phyloP scores from a whole-genome alignment of 2,888 invertebrate genomes.

The Barypeithes pellucidus region DNA sequence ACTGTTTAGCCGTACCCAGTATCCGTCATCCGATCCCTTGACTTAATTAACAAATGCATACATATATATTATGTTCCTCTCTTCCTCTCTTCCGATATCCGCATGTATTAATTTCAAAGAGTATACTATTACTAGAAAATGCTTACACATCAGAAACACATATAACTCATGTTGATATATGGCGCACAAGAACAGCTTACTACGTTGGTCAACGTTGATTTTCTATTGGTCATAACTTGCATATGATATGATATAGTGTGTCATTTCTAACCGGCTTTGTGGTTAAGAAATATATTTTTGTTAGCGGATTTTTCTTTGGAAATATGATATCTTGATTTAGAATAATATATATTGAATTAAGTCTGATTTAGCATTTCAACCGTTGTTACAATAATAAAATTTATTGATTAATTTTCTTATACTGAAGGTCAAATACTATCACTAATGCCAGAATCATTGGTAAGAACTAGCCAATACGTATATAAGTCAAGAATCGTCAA shows the following conservation, averaged over 20 bases:
- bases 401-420: neutral
- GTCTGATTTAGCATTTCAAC: neutral
- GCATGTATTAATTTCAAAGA: constrained; percentile 45
- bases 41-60: constrained; percentile 3
- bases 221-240: constrained; percentile 49
- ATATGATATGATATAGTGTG: constrained; percentile 46
- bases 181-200: constrained; percentile 38
- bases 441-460: too few relatives aligned
- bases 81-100: constrained; percentile 8
- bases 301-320: constrained; percentile 19
- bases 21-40: constrained; percentile 1
- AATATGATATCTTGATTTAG: constrained; percentile 29
- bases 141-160: constrained; percentile 44
- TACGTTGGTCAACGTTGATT: constrained; percentile 42
- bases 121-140: constrained; percentile 45
- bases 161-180: constrained; percentile 44
- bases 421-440: neutral
- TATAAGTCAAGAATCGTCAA: too few relatives aligned
- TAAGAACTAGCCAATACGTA: too few relatives aligned
- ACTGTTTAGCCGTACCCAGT: neutral
- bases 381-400: neutral
- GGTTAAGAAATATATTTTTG: constrained; percentile 38
- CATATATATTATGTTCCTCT: neutral
- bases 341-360: constrained; percentile 4
- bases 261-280: constrained; percentile 42